These are phyloP conservation scores for Manis pentadactyla DNA, from an alignment of 2,797 vertebrate genomes.

Conservation along the genomic window DNA sequence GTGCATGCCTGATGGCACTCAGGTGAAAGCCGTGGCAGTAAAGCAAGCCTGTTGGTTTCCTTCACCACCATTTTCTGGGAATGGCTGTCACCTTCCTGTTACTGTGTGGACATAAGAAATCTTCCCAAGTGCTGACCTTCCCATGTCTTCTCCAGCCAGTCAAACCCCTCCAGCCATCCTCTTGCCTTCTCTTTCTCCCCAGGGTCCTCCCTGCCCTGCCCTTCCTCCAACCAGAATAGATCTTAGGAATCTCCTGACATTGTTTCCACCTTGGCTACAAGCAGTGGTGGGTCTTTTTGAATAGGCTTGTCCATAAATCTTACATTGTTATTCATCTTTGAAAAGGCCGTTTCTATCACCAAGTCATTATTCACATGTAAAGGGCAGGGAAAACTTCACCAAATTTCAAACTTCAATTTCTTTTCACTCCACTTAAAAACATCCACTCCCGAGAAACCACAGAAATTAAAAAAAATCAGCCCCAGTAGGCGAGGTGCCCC, in stretches of 20 bases:
- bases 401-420: conserved; percentile 57
- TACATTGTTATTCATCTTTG: conserved; percentile 70
- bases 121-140: not conserved
- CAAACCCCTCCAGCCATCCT: not conserved
- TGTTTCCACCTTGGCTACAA: conserved; percentile 16
- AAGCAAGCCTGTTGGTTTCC: not conserved
- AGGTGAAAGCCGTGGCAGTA: not conserved
- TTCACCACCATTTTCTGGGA: not conserved
- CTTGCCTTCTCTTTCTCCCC: not conserved
- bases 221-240: conserved; percentile 39
- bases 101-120: not conserved
- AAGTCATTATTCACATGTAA: conserved; percentile 70
- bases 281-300: not conserved
- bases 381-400: conserved; percentile 60
- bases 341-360: conserved; percentile 71
- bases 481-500: not conserved
- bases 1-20: not conserved
- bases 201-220: not conserved
- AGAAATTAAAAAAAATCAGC: not conserved
- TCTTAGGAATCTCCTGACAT: conserved; percentile 54
- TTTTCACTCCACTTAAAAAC: conserved; percentile 62
- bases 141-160: not conserved
- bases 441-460: conserved; percentile 63
- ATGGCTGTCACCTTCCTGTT: not conserved
- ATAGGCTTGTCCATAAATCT: conserved; percentile 70